phyloP scores from a whole-genome alignment of 2,797 vertebrate species.

The Danio jaintianensis region DNA sequence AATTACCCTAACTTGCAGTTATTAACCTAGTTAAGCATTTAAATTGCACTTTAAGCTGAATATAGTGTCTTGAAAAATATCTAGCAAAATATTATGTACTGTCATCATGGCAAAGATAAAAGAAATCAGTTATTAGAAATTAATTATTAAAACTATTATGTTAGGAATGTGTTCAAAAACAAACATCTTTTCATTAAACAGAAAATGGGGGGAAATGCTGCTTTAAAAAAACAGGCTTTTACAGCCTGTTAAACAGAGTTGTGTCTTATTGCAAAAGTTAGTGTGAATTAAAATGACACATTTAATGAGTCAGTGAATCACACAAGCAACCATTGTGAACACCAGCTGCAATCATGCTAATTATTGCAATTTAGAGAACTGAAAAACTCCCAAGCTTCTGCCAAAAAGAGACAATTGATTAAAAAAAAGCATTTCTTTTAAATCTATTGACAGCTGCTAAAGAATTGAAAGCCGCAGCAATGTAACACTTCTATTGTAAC shows the following conservation, averaged over 20 bases:
- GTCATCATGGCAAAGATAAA: too few relatives aligned
- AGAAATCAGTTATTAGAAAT: too few relatives aligned
- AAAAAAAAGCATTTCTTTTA: background rate
- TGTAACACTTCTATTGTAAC: background rate
- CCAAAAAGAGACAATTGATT: background rate
- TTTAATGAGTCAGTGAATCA: background rate
- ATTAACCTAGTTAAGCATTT: too few relatives aligned
- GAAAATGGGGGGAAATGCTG: too few relatives aligned
- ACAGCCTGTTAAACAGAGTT: background rate
- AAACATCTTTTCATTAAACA: too few relatives aligned
- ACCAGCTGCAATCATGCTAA: constrained; percentile 14
- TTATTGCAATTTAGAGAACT: background rate
- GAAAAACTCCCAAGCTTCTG: background rate
- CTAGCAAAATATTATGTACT: too few relatives aligned
- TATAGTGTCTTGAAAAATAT: too few relatives aligned
- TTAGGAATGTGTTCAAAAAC: too few relatives aligned
- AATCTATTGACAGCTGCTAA: background rate
- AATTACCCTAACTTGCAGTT: too few relatives aligned
- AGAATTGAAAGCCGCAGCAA: background rate
- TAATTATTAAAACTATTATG: too few relatives aligned
- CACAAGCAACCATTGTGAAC: constrained; percentile 12
- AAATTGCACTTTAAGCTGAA: too few relatives aligned
- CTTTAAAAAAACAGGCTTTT: background rate
- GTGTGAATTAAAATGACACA: background rate
- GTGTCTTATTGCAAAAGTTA: constrained; percentile 2